These are phyloP conservation scores for Delichon dasypus DNA, from an alignment of 2,797 vertebrate species.

Conservation along the genomic window DNA sequence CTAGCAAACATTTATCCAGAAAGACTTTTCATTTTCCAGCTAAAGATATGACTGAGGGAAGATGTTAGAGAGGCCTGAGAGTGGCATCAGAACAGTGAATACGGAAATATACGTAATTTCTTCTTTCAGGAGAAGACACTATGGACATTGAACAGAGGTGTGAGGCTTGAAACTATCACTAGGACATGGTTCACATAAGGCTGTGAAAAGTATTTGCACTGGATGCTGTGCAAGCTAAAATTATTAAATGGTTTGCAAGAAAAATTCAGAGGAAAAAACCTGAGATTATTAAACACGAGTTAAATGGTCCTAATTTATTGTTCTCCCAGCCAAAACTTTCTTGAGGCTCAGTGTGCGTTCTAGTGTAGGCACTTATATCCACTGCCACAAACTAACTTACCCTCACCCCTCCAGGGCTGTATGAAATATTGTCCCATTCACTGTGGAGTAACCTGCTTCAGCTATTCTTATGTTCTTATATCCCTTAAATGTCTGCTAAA, in stretches of 20 bases:
- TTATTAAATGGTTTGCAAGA: background rate
- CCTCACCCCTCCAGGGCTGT: background rate
- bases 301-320: background rate
- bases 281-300: background rate
- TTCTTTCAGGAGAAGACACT: background rate
- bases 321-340: background rate
- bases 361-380: background rate
- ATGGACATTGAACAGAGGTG: background rate
- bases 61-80: background rate
- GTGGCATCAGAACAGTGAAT: background rate
- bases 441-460: background rate
- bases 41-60: background rate
- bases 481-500: background rate
- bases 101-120: background rate
- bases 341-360: background rate
- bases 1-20: background rate
- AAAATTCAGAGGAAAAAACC: background rate
- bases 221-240: background rate
- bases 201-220: background rate
- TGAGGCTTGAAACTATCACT: background rate
- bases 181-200: background rate
- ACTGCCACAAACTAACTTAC: background rate
- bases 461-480: background rate
- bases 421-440: background rate
- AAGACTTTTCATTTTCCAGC: background rate